Percentiles rank a stretch among this genome's conserved stretches.
phyloP scores from a whole-genome alignment of 2,888 invertebrate genomes.

The Xestia sexstrigata region DNA sequence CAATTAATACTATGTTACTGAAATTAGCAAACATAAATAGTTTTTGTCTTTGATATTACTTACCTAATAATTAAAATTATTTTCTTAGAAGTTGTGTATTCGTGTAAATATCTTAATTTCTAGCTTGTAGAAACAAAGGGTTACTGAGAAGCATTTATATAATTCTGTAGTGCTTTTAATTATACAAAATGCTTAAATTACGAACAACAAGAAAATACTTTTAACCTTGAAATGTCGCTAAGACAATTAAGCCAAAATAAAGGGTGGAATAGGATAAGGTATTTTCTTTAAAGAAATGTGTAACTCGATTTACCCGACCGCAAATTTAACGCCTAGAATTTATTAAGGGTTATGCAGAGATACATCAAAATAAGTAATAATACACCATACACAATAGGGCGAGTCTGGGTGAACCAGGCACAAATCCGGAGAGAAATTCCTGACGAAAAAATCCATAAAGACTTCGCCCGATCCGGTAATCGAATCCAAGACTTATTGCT shows the following conservation, averaged over 20 bases:
- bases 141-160: background rate
- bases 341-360: too few relatives aligned
- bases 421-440: background rate
- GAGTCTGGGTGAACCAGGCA: too few relatives aligned
- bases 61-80: background rate
- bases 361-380: too few relatives aligned
- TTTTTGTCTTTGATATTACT: slow-evolving; percentile 9
- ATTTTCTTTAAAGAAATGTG: too few relatives aligned
- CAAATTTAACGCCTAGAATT: background rate
- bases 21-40: background rate
- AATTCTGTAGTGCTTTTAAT: background rate
- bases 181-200: background rate
- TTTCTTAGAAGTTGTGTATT: background rate
- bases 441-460: background rate
- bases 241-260: background rate
- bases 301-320: background rate
- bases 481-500: background rate
- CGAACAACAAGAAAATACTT: slow-evolving; percentile 3
- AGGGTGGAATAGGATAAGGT: background rate
- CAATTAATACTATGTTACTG: background rate
- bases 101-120: background rate
- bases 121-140: background rate
- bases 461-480: background rate
- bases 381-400: too few relatives aligned
- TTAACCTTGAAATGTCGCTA: background rate